phyloP scores from a whole-genome alignment of 2,888 invertebrate species.

The Ernsta delagoae region DNA sequence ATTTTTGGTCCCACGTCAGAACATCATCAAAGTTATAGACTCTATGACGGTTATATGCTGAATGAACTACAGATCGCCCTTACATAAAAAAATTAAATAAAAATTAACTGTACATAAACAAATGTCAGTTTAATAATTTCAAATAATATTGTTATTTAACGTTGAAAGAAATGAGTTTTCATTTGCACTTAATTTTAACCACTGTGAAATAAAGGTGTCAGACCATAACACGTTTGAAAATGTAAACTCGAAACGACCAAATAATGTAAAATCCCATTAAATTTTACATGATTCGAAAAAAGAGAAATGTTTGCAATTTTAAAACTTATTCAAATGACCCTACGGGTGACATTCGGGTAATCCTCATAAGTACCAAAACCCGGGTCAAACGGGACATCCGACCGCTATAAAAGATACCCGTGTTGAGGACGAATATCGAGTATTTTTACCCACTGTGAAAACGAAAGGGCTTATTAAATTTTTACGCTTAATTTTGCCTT shows the following conservation, averaged over 20 bases:
- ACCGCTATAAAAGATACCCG: constrained; percentile 34
- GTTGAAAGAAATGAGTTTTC: too few relatives aligned
- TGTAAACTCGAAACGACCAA: not conserved
- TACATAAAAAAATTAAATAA: too few relatives aligned
- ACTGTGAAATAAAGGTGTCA: not conserved
- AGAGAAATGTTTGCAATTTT: constrained; percentile 1
- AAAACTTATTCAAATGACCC: constrained; percentile 20
- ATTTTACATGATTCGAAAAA: not conserved
- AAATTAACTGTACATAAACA: too few relatives aligned
- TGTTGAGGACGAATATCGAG: constrained; percentile 2
- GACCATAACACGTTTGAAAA: not conserved
- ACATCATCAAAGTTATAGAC: too few relatives aligned
- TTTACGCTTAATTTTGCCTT: constrained; percentile 7
- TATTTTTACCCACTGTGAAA: constrained; percentile 5
- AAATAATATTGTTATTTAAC: too few relatives aligned
- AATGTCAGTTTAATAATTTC: too few relatives aligned
- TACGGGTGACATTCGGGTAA: constrained; percentile 20
- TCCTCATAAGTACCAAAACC: constrained; percentile 4
- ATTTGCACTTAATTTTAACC: too few relatives aligned
- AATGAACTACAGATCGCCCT: too few relatives aligned
- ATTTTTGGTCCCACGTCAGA: too few relatives aligned
- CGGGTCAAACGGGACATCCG: constrained; percentile 29
- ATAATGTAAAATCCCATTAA: constrained; percentile 5
- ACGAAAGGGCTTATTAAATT: constrained; percentile 12
- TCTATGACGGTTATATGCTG: too few relatives aligned